Percentiles rank a stretch among this genome's conserved stretches.
Conservation (phyloP, 2,888 invertebrate species). For the Euclidia mi region DNA sequence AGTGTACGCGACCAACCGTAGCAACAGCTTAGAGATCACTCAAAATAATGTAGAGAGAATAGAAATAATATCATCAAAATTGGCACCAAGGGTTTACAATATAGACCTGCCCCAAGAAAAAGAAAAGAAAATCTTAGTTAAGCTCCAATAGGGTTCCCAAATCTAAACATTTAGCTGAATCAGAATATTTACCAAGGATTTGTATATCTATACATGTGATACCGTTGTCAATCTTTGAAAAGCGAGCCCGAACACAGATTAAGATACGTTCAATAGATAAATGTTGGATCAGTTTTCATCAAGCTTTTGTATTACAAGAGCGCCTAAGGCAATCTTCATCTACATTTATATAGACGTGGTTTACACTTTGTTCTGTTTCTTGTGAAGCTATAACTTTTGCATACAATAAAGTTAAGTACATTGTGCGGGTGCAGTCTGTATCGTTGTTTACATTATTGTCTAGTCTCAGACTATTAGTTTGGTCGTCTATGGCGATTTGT, state of each 20-base stretch:
- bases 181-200: slow-evolving; percentile 9
- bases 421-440: background rate
- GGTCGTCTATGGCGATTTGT: no score
- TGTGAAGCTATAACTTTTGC: background rate
- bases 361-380: slow-evolving; percentile 4
- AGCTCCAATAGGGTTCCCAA: background rate
- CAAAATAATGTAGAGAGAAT: no score
- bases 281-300: slow-evolving; percentile 31
- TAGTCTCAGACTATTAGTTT: no score
- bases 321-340: background rate
- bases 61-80: background rate
- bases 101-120: background rate
- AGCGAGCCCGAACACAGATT: slow-evolving; percentile 22
- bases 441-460: background rate
- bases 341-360: slow-evolving; percentile 2
- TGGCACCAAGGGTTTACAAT: background rate
- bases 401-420: background rate
- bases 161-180: slow-evolving; percentile 3
- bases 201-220: background rate
- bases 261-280: slow-evolving; percentile 33
- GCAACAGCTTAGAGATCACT: no score
- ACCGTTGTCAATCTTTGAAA: slow-evolving; percentile 11
- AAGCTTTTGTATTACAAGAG: slow-evolving; percentile 2
- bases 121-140: background rate
- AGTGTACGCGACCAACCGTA: no score